Percentiles rank a stretch among this genome's conserved stretches.
Evolutionary conservation across 2,113 vertebrate genomes (phyloP).

Genomic region (Daboia siamensis): DNA sequence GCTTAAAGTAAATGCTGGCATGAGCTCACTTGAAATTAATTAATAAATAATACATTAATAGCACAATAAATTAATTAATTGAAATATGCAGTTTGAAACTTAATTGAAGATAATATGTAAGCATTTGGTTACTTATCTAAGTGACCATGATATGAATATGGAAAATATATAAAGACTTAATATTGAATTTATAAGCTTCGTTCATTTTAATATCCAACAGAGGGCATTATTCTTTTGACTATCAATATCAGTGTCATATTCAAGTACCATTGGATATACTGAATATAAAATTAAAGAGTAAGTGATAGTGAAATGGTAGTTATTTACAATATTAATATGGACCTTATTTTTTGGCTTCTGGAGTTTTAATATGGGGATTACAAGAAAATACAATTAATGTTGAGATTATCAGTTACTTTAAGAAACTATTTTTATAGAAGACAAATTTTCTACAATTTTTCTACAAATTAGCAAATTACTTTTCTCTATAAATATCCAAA

Average conservation of each 20-base stretch:
- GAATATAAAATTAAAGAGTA: neutral
- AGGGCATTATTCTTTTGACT: slow-evolving; percentile 22
- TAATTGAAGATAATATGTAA: neutral
- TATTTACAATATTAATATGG: neutral
- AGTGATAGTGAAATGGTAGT: neutral
- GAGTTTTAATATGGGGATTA: neutral
- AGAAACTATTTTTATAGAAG: neutral
- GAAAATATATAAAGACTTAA: neutral
- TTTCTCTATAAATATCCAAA: neutral
- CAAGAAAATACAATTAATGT: neutral
- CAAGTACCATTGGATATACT: neutral
- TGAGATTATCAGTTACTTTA: neutral
- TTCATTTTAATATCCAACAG: neutral
- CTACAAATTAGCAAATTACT: neutral
- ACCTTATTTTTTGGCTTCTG: neutral
- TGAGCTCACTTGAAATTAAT: neutral
- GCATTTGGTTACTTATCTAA: neutral
- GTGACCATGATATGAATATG: neutral
- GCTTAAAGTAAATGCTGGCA: neutral
- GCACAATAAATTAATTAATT: neutral
- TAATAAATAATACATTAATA: neutral
- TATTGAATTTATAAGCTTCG: rapidly evolving
- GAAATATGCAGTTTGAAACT: neutral
- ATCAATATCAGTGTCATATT: neutral
- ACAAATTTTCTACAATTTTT: neutral